Base-by-base conservation (phyloP, 92 coral and sea anemone species). In the Parazoanthus atlanticus region DNA sequence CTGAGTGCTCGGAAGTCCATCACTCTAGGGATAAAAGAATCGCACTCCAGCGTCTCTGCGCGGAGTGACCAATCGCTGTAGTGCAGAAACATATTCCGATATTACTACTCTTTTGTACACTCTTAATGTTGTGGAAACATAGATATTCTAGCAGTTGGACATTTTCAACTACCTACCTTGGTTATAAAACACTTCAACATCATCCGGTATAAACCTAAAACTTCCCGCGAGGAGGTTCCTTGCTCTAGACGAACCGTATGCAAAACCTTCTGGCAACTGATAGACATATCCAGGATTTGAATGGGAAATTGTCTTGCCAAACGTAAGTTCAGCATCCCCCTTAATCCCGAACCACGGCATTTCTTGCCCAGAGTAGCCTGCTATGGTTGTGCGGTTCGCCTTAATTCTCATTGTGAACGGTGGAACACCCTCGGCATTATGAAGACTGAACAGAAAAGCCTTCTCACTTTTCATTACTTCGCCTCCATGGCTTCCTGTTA, bases 381-480 rank as follows among this genome's bases (percentile, higher is more conserved):
- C 87, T 16, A 28, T 43, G 15, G 19, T 11, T 15, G 40, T 16
- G 49, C 17, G 67, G 10, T 16, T 26, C 11, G 67, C 8, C 6
- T 71, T 84, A 10, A 84, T 71, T 67, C 5, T 43, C 87, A 84
- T 84, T 17, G 30, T 67, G 41, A 84, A 84, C 5, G 87, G 87
- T 29, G 87, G 67, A 84, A 43, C 29, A 21, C 67, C 43, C 19
- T 70, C 66, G 4, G 79, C 87, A 74, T 84, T 84, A n/a, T 70
- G 74, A 84, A 84, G 87, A 47, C 87, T 84, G 52, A 84, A 84
- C 3, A 84, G 65, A 9, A 84, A 84, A 6, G 87, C 87, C 43
- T 47, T 43, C 8, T 84, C 12, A 46, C 87, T 84, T 28, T 34
- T 29, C 67, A 84, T 84, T 17, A 76, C 33, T 84, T 70, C 28